These are phyloP conservation scores for Oligia strigilis DNA, from an alignment of 2,888 invertebrate genomes.

Conservation along the genomic window DNA sequence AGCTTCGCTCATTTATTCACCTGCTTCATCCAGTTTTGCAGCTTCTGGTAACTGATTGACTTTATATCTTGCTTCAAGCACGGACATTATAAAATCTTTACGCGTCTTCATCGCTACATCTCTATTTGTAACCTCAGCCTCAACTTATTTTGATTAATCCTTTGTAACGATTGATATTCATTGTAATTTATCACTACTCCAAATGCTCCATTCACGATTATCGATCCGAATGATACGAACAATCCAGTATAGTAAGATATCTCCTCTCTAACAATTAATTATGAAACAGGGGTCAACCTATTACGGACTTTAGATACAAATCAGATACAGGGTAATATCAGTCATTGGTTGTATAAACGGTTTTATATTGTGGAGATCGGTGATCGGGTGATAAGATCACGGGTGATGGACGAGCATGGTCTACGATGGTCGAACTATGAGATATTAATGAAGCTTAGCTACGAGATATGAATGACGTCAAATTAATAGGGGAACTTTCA, in stretches of 20 bases:
- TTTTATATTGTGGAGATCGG: conserved; percentile 88
- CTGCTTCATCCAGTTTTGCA: background rate
- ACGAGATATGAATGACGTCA: conserved; percentile 61
- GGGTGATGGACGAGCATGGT: conserved; percentile 84
- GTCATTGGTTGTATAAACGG: conserved; percentile 85
- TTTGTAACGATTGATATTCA: conserved; percentile 86
- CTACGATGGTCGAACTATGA: conserved; percentile 76
- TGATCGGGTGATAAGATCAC: conserved; percentile 84
- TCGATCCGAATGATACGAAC: conserved; percentile 80
- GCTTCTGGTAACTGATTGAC: background rate
- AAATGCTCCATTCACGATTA: conserved; percentile 87
- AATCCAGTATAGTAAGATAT: conserved; percentile 73
- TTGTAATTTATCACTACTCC: conserved; percentile 85
- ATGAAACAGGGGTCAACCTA: conserved; percentile 68
- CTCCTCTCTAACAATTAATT: conserved; percentile 56
- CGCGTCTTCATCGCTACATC: conserved; percentile 25
- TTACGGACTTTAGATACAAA: conserved; percentile 80
- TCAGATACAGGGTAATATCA: conserved; percentile 86
- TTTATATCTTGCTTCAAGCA: background rate
- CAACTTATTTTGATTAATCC: conserved; percentile 85
- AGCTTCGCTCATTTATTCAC: background rate
- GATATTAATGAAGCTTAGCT: conserved; percentile 77
- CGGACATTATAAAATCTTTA: background rate
- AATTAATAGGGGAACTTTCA: conserved; percentile 61
- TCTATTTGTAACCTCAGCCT: conserved; percentile 65